Conservation (phyloP, 2,888 invertebrate genomes). For the Tetropium fuscum region DNA sequence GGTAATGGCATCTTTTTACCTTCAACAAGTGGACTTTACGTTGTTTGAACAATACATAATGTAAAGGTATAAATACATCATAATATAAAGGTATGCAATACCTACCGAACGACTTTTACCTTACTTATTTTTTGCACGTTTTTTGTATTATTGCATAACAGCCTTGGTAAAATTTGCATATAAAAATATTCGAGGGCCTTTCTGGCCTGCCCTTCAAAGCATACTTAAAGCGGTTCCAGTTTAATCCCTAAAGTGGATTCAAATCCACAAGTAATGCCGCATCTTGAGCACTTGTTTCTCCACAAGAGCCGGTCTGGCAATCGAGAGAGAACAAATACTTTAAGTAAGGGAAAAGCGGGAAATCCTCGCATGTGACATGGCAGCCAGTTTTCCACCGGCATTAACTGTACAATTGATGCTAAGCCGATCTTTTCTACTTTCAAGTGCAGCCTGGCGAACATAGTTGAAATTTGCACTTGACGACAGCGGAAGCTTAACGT, state of each 20-base stretch:
- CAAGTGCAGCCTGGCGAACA: conserved; percentile 30
- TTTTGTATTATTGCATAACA: background rate
- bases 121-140: too few relatives aligned
- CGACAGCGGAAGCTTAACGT: conserved; percentile 25
- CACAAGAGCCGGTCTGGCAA: conserved; percentile 31
- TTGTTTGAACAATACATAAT: too few relatives aligned
- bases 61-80: too few relatives aligned
- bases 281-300: conserved; percentile 50
- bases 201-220: conserved; percentile 21
- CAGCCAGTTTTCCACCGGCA: conserved; percentile 44
- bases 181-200: conserved; percentile 18
- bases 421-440: conserved; percentile 50
- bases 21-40: too few relatives aligned
- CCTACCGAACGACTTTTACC: too few relatives aligned
- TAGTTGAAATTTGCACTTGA: conserved; percentile 43
- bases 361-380: conserved; percentile 37
- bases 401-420: conserved; percentile 52
- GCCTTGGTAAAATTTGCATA: conserved; percentile 13
- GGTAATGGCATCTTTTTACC: too few relatives aligned
- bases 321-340: conserved; percentile 44
- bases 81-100: too few relatives aligned
- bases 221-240: conserved; percentile 47
- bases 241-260: conserved; percentile 65
- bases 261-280: conserved; percentile 56
- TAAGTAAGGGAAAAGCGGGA: conserved; percentile 41